Percentiles rank a stretch among this genome's conserved stretches.
Conservation (phyloP, 2,888 invertebrate genomes). For the Stenurella melanura region DNA sequence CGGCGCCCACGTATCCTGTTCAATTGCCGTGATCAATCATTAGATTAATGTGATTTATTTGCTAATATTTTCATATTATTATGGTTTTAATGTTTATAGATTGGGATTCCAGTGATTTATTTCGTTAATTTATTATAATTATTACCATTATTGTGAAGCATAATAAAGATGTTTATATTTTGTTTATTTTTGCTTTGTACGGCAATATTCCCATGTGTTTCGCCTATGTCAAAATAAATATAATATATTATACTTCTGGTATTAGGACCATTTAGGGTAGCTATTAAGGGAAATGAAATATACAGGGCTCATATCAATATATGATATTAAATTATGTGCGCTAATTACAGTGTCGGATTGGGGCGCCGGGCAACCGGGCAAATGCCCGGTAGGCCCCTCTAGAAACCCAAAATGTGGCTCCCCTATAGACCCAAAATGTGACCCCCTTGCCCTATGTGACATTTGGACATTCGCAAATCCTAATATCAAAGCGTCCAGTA, state of each 20-base stretch:
- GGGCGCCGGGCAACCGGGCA: too few species aligned
- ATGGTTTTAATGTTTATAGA: constrained; percentile 18
- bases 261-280: neutral
- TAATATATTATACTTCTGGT: neutral
- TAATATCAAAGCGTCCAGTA: too few species aligned
- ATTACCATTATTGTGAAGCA: constrained; percentile 2
- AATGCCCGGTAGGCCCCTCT: too few species aligned
- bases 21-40: constrained; percentile 37
- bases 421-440: too few species aligned
- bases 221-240: constrained; percentile 8
- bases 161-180: constrained; percentile 33
- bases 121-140: constrained; percentile 22
- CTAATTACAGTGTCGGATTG: too few species aligned
- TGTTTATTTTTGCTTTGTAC: neutral
- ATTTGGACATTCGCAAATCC: too few species aligned
- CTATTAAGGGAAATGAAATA: too few species aligned
- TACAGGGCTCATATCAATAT: too few species aligned
- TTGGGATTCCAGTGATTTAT: constrained; percentile 32
- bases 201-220: neutral
- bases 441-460: too few species aligned
- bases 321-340: too few species aligned
- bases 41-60: constrained; percentile 33
- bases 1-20: constrained; percentile 30
- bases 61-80: constrained; percentile 25
- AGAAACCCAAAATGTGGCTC: too few species aligned